phyloP scores from a whole-genome alignment of 1,140 invertebrate species.

The Lethocerus indicus region DNA sequence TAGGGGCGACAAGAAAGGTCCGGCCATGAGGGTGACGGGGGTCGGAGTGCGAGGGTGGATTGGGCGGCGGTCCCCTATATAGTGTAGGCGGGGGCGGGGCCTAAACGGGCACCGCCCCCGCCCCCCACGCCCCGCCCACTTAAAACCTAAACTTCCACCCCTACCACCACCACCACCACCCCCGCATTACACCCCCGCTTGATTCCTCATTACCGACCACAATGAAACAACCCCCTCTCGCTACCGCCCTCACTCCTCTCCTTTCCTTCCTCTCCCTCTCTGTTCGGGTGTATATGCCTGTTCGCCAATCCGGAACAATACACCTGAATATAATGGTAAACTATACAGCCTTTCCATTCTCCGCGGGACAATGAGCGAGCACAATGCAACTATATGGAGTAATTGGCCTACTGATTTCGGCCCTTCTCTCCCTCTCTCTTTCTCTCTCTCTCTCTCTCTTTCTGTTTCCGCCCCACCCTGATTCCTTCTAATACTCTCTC shows the following conservation, averaged over 20 bases:
- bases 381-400: too few relatives aligned
- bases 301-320: too few relatives aligned
- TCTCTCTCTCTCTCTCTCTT: neutral
- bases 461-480: neutral
- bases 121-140: slow-evolving; percentile 4
- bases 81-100: neutral
- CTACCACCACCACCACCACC: neutral
- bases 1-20: slow-evolving; percentile 63
- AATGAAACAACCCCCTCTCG: too few relatives aligned
- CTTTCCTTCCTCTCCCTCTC: neutral
- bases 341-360: too few relatives aligned
- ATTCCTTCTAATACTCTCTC: neutral
- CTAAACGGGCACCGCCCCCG: neutral
- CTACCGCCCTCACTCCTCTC: neutral
- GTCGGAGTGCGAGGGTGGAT: too few relatives aligned
- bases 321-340: too few relatives aligned
- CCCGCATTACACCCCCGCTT: too few relatives aligned
- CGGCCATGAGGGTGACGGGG: slow-evolving; percentile 41
- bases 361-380: too few relatives aligned
- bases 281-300: slow-evolving; percentile 4
- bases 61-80: neutral
- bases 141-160: slow-evolving; percentile 5
- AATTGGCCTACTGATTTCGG: slow-evolving; percentile 4
- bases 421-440: neutral
- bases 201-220: too few relatives aligned